phyloP scores from a whole-genome alignment of 2,888 invertebrate genomes.

The Punctoribates punctum region DNA sequence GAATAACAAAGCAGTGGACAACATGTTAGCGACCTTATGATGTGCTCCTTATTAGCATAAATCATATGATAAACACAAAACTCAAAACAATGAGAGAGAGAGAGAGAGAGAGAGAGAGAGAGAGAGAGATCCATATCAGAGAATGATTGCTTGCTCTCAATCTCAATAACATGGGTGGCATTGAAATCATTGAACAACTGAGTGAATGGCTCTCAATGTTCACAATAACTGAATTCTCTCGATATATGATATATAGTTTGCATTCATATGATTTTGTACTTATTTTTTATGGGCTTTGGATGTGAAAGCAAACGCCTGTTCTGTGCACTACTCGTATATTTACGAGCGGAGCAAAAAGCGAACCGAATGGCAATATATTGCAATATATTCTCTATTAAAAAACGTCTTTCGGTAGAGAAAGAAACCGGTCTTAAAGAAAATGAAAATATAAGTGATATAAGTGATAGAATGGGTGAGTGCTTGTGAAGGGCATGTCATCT shows the following conservation, averaged over 20 bases:
- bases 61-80: neutral
- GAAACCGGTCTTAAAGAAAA: slow-evolving; percentile 34
- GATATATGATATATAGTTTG: slow-evolving; percentile 22
- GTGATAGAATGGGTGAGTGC: slow-evolving; percentile 14
- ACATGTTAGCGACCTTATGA: slow-evolving; percentile 23
- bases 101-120: neutral
- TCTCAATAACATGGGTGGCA: slow-evolving; percentile 23
- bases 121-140: slow-evolving; percentile 24
- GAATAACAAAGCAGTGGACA: slow-evolving; percentile 25
- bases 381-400: slow-evolving; percentile 11
- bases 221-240: slow-evolving; percentile 31
- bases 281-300: slow-evolving; percentile 2
- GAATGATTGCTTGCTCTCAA: slow-evolving; percentile 37
- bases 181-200: slow-evolving; percentile 28
- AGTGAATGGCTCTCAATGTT: slow-evolving; percentile 23
- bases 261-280: neutral
- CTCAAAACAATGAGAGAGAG: slow-evolving; percentile 17
- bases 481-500: slow-evolving; percentile 33
- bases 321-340: slow-evolving; percentile 25
- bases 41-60: slow-evolving; percentile 17
- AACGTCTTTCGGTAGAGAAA: slow-evolving; percentile 23
- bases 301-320: neutral
- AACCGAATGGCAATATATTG: neutral
- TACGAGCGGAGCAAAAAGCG: slow-evolving; percentile 8
- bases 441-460: slow-evolving; percentile 17